Percentiles rank a stretch among this genome's conserved stretches.
Evolutionary conservation across 2,888 invertebrate genomes (phyloP).

Genomic region (Cerceris rybyensis): DNA sequence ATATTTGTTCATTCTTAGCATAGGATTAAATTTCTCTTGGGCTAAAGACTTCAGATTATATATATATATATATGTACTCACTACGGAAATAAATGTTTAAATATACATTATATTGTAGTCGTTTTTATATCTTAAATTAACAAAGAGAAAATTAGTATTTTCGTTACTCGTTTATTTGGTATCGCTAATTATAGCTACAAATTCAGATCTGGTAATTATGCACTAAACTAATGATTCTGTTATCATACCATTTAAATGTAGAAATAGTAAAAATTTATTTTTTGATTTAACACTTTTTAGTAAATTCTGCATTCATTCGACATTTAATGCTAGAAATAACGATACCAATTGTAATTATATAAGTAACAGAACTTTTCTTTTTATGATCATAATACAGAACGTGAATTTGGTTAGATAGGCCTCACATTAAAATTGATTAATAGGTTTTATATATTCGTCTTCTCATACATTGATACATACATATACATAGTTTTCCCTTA

Average conservation of each 20-base stretch:
- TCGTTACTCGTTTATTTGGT: constrained; percentile 40
- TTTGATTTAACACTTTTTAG: constrained; percentile 15
- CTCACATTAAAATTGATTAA: constrained; percentile 64
- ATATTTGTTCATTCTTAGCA: constrained; percentile 15
- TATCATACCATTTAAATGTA: constrained; percentile 20
- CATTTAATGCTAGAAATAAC: constrained; percentile 43
- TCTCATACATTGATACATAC: constrained; percentile 75
- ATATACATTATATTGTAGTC: constrained; percentile 20
- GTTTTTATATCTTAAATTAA: constrained; percentile 36
- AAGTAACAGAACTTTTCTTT: constrained; percentile 47
- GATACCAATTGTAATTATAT: constrained; percentile 50
- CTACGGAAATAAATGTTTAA: constrained; percentile 30
- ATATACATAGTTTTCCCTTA: constrained; percentile 71
- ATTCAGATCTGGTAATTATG: constrained; percentile 15
- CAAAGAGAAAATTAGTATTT: constrained; percentile 37
- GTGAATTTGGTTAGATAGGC: constrained; percentile 66
- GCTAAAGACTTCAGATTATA: background rate
- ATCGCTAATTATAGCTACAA: constrained; percentile 37
- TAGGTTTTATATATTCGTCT: constrained; percentile 70
- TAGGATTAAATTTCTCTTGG: background rate
- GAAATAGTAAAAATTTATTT: constrained; percentile 39
- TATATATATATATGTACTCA: constrained; percentile 19
- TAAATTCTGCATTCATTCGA: constrained; percentile 11
- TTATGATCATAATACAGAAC: constrained; percentile 44
- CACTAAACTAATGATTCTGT: constrained; percentile 4